phyloP scores from a whole-genome alignment of 2,113 vertebrate genomes.

The Entomyzon cyanotis region DNA sequence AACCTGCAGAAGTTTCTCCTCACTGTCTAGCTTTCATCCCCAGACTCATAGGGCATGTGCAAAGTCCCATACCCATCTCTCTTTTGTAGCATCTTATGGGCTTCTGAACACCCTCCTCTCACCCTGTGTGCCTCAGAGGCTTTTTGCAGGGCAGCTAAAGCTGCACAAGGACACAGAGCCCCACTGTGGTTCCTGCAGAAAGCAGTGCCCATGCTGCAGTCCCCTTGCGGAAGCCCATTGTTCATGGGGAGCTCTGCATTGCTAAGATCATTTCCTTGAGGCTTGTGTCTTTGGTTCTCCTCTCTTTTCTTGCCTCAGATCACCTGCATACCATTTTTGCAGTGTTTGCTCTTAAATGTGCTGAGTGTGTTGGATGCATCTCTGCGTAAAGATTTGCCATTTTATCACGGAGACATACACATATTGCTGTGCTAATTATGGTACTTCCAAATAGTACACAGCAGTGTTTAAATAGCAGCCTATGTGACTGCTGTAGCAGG shows the following conservation, averaged over 20 bases:
- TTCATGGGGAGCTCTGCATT: background rate
- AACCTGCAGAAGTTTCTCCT: background rate
- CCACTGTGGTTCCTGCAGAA: background rate
- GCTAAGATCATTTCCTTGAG: background rate
- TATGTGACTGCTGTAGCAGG: background rate
- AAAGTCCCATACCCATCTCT: background rate
- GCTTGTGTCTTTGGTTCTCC: background rate
- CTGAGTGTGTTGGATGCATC: background rate
- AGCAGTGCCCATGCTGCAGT: background rate
- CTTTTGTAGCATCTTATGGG: background rate
- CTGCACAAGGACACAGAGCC: background rate
- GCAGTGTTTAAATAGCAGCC: background rate
- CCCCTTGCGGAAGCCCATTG: fast-evolving
- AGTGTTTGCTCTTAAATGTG: background rate
- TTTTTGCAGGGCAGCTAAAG: background rate
- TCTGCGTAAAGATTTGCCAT: background rate
- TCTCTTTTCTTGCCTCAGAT: background rate
- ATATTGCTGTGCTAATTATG: background rate
- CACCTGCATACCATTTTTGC: background rate
- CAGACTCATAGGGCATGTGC: background rate
- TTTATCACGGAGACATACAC: background rate
- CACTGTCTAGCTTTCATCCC: background rate
- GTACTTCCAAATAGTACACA: background rate
- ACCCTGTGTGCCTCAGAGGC: background rate
- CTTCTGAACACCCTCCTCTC: background rate